Evolutionary conservation across 2,113 vertebrate genomes (phyloP).

Genomic region (Odobenus rosmarus): DNA sequence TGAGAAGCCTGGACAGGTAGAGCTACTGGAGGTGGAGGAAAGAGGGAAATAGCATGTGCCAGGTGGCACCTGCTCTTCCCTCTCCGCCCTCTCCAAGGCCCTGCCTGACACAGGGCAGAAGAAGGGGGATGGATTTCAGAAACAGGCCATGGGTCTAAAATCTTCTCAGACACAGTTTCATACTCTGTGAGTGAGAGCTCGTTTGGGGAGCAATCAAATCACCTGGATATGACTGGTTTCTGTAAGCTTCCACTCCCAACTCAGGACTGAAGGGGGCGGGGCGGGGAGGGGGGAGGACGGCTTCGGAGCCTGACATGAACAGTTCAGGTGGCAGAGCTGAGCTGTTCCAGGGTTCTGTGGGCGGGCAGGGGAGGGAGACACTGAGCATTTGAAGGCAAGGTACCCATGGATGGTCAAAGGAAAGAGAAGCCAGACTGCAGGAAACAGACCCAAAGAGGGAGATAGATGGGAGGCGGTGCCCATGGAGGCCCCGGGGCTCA

Average conservation of each 20-base stretch:
- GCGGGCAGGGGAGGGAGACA: background rate
- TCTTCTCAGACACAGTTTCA: background rate
- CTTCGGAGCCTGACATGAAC: background rate
- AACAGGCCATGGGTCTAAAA: background rate
- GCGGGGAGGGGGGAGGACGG: too few relatives aligned
- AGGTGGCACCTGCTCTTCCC: fast-evolving
- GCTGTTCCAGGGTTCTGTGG: background rate
- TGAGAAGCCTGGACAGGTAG: background rate
- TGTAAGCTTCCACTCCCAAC: background rate
- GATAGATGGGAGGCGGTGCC: fast-evolving
- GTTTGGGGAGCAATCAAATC: background rate
- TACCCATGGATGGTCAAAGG: background rate
- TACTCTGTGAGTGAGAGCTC: background rate
- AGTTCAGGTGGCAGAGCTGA: background rate
- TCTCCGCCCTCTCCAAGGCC: background rate
- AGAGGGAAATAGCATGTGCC: fast-evolving
- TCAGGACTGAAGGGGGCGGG: background rate
- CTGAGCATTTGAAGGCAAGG: background rate
- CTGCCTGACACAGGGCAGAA: background rate
- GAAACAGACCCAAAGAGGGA: background rate
- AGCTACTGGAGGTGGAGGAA: too few relatives aligned
- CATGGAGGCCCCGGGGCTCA: fast-evolving
- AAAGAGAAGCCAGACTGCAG: background rate
- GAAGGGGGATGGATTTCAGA: background rate
- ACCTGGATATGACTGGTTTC: background rate